Evolutionary conservation across 2,797 vertebrate genomes (phyloP), one percentile per base, ranked within the genome.

Genomic region (Peromyscus nudipes): DNA sequence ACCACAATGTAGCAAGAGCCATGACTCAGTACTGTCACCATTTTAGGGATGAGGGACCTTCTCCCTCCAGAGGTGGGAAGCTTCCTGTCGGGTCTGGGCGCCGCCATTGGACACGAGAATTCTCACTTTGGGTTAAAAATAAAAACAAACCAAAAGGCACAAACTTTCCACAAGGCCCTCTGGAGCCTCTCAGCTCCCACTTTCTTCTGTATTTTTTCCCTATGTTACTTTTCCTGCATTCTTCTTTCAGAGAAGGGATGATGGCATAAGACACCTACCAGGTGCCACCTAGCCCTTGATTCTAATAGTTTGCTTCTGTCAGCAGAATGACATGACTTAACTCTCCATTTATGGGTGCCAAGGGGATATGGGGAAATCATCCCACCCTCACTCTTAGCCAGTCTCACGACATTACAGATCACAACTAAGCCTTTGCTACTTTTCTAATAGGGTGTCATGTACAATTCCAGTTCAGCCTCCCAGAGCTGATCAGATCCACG

Each of bases 1-100:
- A 67, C 34, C 65, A 73, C 49, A n/a, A 85, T 65, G 91, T 43
- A 13, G n/a, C 31, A 23, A 40, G 12, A 82, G 31, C 43, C 16
- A 43, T 31, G 16, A 46, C n/a, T 5, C n/a, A 76, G 64, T n/a
- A 80, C 27, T 89, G 17, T 5, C 80, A 12, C n/a, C 67, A 77
- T 92, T 89, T 94, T 65, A 82, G 8, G 90, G 77, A 95, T 29
- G 34, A 80, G 9, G 71, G 92, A 94, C 49, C 25, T 7, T 84
- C 29, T 64, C 10, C 71, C 34, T 64, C 77, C 9, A 88, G 12
- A 89, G 77, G 7, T 12, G 43, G 6, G 25, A 80, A 65, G 37
- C 75, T 93, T 85, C 77, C n/a, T 27, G 34, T 14, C 5, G 27
- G 29, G 3, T 84, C 11, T 31, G 57, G 83, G 79, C 4, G 31